These are phyloP conservation scores for Microplitis demolitor DNA, from an alignment of 1,140 invertebrate species.

Conservation along the genomic window DNA sequence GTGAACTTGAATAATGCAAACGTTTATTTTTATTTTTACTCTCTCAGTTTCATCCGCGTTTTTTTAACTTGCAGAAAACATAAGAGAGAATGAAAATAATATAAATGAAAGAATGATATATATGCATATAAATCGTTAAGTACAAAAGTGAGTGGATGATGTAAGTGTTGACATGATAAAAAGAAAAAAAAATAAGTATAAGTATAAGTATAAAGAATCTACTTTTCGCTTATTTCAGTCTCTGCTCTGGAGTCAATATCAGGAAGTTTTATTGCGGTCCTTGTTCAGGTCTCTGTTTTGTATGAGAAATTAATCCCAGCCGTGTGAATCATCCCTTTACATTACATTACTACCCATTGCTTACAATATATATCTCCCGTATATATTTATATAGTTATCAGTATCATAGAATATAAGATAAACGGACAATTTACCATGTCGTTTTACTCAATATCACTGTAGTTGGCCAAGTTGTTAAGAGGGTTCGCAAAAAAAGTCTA, in stretches of 20 bases:
- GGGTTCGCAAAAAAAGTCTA: neutral
- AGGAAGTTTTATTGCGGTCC: conserved; percentile 19
- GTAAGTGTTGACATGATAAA: conserved; percentile 12
- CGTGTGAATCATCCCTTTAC: conserved; percentile 18
- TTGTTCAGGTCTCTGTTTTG: neutral
- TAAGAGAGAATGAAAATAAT: no score
- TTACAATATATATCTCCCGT: no score
- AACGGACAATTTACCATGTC: conserved; percentile 16
- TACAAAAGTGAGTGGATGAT: neutral
- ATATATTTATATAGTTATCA: no score
- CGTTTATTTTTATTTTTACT: neutral
- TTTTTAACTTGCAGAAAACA: no score
- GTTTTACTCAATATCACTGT: conserved; percentile 6
- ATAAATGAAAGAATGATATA: no score
- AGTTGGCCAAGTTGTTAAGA: neutral
- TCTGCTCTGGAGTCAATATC: conserved; percentile 7
- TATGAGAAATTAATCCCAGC: conserved; percentile 2
- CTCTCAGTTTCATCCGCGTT: no score
- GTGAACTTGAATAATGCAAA: conserved; percentile 3
- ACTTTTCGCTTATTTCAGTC: no score
- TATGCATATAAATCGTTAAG: neutral
- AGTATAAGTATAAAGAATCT: no score
- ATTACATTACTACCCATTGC: no score
- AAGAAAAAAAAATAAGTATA: neutral
- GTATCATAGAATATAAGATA: conserved; percentile 8